phyloP scores from a whole-genome alignment of 1,140 invertebrate species.

The Drosophila sturtevanti region DNA sequence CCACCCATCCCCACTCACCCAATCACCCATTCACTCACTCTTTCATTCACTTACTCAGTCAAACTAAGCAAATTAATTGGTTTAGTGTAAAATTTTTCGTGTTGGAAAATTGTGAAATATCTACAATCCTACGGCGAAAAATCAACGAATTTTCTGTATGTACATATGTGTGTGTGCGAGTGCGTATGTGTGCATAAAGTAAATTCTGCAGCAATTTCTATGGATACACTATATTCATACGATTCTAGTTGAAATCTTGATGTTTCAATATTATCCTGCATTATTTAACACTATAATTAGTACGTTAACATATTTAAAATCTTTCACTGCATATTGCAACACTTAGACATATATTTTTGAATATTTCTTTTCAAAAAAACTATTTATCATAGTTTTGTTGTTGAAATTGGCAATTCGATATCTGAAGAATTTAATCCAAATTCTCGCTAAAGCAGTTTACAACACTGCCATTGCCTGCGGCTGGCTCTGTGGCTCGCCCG shows the following conservation, averaged over 20 bases:
- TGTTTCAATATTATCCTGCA: too few species aligned
- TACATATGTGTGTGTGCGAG: neutral
- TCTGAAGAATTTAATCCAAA: too few species aligned
- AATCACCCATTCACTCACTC: constrained; percentile 1
- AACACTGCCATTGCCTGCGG: neutral
- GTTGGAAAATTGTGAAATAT: constrained; percentile 9
- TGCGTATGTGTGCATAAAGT: neutral
- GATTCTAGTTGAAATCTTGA: too few species aligned
- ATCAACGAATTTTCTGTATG: neutral
- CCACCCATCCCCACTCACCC: constrained; percentile 3
- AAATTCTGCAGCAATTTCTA: too few species aligned
- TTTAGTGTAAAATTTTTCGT: constrained; percentile 37
- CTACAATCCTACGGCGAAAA: neutral
- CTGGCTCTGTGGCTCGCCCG: neutral
- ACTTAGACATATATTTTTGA: too few species aligned
- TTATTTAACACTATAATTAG: too few species aligned
- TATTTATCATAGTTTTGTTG: too few species aligned
- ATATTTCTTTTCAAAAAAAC: too few species aligned
- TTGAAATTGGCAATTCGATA: too few species aligned
- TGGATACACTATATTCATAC: too few species aligned
- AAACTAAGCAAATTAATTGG: constrained; percentile 44
- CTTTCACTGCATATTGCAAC: too few species aligned
- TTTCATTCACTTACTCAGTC: neutral
- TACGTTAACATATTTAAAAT: too few species aligned
- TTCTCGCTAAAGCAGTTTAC: neutral